Evolutionary conservation across 2,113 vertebrate species (phyloP), one percentile per base, ranked within the genome.

Genomic region (Campylomormyrus tamandua): DNA sequence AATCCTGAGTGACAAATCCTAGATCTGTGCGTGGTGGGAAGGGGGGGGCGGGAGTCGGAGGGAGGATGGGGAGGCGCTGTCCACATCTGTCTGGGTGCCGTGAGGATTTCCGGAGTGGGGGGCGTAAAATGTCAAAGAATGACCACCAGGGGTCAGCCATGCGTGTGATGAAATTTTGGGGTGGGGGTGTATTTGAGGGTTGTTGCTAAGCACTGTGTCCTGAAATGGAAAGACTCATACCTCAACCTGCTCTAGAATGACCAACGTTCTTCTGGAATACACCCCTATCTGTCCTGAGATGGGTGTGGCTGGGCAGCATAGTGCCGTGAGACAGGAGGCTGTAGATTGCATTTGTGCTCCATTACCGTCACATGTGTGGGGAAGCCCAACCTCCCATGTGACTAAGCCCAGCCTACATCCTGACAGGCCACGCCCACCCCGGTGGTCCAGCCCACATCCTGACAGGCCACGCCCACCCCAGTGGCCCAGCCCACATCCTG

Each of bases 1-100:
- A 46, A 46, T 39, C 39, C 83, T 85, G 83, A 85, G 46, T 85
- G 83, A 85, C 83, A 85, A 85, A 85, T 45, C 42, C 42, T n/a
- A 19, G 83, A 85, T 85, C 21, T 3, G 21, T n/a, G 46, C 24
- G 11, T n/a, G 17, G 24, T 83, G 45, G 45, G 17, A 27, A 42
- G 45, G 45, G 2, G 80, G 80, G 42, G 35, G 45, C 3, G 46
- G 35, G 21, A 85, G 83, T 85, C 83, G 2, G 83, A 9, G 45
- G 19, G 42, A 45, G 21, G 42, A n/a, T 2, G 21, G 42, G 3
- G 83, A 3, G 17, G 66, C 24, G 3, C 39, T n/a, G 9, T 85
- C 35, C 21, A 24, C 46, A 9, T 84, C 80, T 24, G 80, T 49
- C 45, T 85, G 83, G 83, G 83, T 48, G 39, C 83, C n/a, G 19